Base-by-base conservation (phyloP, 2,113 vertebrate genomes). In the Mormyrus lacerda region DNA sequence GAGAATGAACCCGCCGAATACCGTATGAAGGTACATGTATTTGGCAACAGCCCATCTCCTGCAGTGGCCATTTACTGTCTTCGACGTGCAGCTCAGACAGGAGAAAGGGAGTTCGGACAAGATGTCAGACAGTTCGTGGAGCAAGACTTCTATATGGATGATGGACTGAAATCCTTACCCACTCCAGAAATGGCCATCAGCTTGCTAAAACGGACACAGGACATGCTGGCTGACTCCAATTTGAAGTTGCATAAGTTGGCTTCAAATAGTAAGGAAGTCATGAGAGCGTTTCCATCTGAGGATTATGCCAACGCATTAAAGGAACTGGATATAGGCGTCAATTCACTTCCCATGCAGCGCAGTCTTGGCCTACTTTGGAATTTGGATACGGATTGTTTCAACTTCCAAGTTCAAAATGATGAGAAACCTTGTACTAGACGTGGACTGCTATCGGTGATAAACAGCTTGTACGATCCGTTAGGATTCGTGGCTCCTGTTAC, bases 11-110 rank as follows among this genome's bases (percentile, higher is more conserved):
- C 91, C 19, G 47, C 90, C 13, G 91, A 91, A 4, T 90, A 92
- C 87, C 47, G 90, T 4, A 92, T 92, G 91, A 91, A 88, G 13
- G 89, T 88, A 92, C 27, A 61, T 91, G 5, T 48, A 19, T 48
- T 48, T 48, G 48, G 48, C 48, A 48, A 48, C 48, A 48, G 10
- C 48, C 48, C 48, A 48, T 48, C 48, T 48, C 61, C 58, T 0
- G 85, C 58, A 13, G 65, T 90, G 19, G 89, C 89, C 3, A 87
- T 83, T 0, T 91, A 91, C 45, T 27, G 91, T 27, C 53, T 91
- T 3, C 88, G 69, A 39, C 5, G 85, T 85, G 89, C 76, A 24
- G 86, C 79, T 65, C 19, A 42, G 45, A 19, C 87, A 8, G 35
- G 79, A 0, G 13, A 76, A 48, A 48, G 10, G 48, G 48, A 48